Evolutionary conservation across 2,888 invertebrate genomes (phyloP).

Genomic region (Apocheima hispidaria): DNA sequence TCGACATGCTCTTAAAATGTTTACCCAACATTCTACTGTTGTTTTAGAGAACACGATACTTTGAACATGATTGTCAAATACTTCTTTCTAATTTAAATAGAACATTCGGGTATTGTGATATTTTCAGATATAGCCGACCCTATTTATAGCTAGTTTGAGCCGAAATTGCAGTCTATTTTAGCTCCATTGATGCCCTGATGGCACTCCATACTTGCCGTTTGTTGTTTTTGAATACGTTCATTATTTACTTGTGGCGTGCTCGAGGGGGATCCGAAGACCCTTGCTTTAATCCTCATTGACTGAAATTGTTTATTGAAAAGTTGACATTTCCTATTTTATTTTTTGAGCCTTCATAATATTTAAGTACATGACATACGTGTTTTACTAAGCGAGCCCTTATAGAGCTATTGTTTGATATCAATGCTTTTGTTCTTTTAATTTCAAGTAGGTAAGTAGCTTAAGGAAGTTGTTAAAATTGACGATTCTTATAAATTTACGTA

Average conservation of each 20-base stretch:
- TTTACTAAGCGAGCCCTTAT: too few relatives aligned
- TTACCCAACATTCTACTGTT: slow-evolving; percentile 8
- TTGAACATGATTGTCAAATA: slow-evolving; percentile 22
- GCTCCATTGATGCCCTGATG: slow-evolving; percentile 56
- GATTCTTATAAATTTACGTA: too few relatives aligned
- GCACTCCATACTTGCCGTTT: slow-evolving; percentile 49
- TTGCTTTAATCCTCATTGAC: slow-evolving; percentile 43
- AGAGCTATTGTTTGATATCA: too few relatives aligned
- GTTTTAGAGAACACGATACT: slow-evolving; percentile 23
- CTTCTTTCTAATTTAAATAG: slow-evolving; percentile 30
- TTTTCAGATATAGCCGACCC: slow-evolving; percentile 52
- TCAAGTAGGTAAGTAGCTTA: too few relatives aligned
- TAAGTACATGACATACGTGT: neutral
- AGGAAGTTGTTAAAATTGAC: too few relatives aligned
- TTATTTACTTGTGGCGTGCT: slow-evolving; percentile 37
- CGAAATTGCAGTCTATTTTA: slow-evolving; percentile 62
- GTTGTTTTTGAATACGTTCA: slow-evolving; percentile 54
- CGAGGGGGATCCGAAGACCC: slow-evolving; percentile 45
- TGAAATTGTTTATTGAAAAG: slow-evolving; percentile 51
- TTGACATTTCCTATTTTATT: slow-evolving; percentile 48
- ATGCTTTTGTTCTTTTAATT: neutral
- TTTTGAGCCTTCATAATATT: neutral
- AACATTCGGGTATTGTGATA: slow-evolving; percentile 43
- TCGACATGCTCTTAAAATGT: slow-evolving; percentile 18
- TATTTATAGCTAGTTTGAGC: slow-evolving; percentile 55